phyloP scores from a whole-genome alignment of 2,888 invertebrate genomes.

The Syritta pipiens region DNA sequence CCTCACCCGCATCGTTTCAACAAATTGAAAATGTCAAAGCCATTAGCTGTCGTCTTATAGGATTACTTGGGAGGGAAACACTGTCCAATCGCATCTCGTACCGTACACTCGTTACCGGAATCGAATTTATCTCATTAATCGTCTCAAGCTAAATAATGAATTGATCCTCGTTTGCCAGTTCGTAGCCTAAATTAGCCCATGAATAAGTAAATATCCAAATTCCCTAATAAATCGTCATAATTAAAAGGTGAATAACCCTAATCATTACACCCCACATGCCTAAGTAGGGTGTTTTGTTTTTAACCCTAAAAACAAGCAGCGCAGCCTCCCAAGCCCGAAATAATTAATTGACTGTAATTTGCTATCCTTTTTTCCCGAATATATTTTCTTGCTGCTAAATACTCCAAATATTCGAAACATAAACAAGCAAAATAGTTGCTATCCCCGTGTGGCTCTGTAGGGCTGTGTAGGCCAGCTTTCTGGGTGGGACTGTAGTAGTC shows the following conservation, averaged over 20 bases:
- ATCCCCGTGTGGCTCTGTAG: too few species aligned
- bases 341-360: constrained; percentile 51
- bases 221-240: constrained; percentile 46
- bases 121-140: constrained; percentile 26
- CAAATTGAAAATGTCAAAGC: constrained; percentile 5
- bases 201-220: constrained; percentile 33
- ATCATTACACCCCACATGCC: constrained; percentile 43
- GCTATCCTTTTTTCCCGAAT: constrained; percentile 1
- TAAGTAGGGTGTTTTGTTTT: background rate
- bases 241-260: constrained; percentile 52
- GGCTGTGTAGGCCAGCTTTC: too few species aligned
- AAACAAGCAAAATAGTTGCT: too few species aligned
- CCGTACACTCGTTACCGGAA: background rate
- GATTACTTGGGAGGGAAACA: background rate
- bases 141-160: constrained; percentile 30
- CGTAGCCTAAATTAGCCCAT: constrained; percentile 34
- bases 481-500: too few species aligned
- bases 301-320: too few species aligned
- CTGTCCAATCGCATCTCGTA: background rate
- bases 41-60: background rate
- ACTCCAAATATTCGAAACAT: too few species aligned
- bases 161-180: constrained; percentile 27
- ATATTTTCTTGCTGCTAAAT: too few species aligned
- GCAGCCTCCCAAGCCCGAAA: background rate
- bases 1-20: too few species aligned